Percentiles rank a stretch among this genome's conserved stretches.
These are phyloP conservation scores for Ceriagrion tenellum DNA, from an alignment of 2,888 invertebrate species.

Conservation along the genomic window DNA sequence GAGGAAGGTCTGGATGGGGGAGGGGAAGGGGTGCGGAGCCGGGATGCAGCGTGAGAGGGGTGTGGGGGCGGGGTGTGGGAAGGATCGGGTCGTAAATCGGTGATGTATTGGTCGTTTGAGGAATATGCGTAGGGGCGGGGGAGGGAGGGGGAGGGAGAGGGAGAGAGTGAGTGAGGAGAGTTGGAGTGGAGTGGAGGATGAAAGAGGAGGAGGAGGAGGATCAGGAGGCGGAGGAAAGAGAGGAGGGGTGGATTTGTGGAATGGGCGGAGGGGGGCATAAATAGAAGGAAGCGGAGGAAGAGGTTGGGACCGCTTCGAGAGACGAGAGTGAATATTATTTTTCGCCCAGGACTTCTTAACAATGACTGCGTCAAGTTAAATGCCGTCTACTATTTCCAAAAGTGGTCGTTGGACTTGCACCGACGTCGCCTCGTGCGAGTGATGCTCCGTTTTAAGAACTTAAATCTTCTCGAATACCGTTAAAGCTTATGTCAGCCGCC, in stretches of 20 bases:
- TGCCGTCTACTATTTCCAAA: not conserved
- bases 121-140: not conserved
- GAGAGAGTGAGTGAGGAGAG: not conserved
- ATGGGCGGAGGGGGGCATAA: not conserved
- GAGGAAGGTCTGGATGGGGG: not conserved
- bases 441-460: no score
- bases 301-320: no score
- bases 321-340: not conserved
- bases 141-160: no score
- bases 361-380: not conserved
- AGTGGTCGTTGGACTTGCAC: not conserved
- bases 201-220: conserved; percentile 47
- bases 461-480: no score
- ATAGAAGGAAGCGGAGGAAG: not conserved
- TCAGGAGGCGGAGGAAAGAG: no score
- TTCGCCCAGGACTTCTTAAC: not conserved
- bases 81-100: conserved; percentile 62
- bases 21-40: not conserved
- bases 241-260: conserved; percentile 37
- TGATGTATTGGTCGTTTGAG: conserved; percentile 62
- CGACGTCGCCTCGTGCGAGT: not conserved
- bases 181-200: not conserved
- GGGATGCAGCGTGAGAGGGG: not conserved
- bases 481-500: no score
- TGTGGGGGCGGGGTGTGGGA: conserved; percentile 43